Evolutionary conservation across 2,797 vertebrate species (phyloP), one percentile per base, ranked within the genome.

Genomic region (Bovichtus variegatus): DNA sequence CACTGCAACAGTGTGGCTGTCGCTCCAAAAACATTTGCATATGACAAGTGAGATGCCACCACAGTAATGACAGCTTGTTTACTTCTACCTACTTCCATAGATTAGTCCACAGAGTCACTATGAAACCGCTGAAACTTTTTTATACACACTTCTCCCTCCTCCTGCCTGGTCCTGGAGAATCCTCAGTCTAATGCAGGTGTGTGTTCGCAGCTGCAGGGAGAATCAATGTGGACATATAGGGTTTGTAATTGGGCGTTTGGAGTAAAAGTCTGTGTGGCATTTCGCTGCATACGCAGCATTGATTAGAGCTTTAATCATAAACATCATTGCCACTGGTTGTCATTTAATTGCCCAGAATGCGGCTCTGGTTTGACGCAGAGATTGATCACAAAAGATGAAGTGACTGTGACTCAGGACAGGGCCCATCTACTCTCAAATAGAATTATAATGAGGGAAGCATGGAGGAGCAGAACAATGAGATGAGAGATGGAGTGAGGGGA

Each of bases 351-450:
- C 60, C 74, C 75, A 76, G 70, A 74, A 83, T 80, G 71, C 9
- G 4, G 4, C 19, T 62, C 29, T 23, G 46, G 59, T 68, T 69
- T 75, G 69, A 68, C 1, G 16, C 68, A 55, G 65, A 70, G 65
- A 88, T 71, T 73, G 67, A 87, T 88, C 65, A 31, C 19, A 44
- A 79, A 71, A 90, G 80, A 81, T 74, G n/a, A 87, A 87, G 57
- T 31, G 78, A 67, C 83, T 77, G 72, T 70, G 59, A 71, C 66
- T 75, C 74, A 60, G 71, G 74, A 75, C 79, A 63, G 61, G 60
- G 69, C 51, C 76, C 63, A 59, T 86, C 71, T 78, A 34, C 74
- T 78, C 54, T 76, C 53, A 79, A 65, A 87, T 78, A 69, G 74
- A 83, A 54, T 60, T n/a, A 27, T 89, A 89, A 87, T 78, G 71